Conservation (phyloP, 2,888 invertebrate genomes). For the Stenolophus ochropezus region DNA sequence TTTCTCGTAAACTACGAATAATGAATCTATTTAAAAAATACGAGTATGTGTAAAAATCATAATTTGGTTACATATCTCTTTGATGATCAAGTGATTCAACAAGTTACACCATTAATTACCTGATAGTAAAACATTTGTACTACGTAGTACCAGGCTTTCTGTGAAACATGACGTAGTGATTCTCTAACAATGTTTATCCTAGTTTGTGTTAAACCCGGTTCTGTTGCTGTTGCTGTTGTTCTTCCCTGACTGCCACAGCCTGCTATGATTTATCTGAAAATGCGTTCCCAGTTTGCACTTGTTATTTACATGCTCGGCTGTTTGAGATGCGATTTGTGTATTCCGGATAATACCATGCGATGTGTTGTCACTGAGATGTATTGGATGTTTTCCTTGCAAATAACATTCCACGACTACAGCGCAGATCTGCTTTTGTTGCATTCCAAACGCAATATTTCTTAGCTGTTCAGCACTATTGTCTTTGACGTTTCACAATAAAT, state of each 20-base stretch:
- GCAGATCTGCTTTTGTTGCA: background rate
- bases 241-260: background rate
- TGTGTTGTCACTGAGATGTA: background rate
- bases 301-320: background rate
- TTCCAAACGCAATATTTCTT: background rate
- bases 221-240: background rate
- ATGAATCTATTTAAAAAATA: too few species aligned
- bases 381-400: background rate
- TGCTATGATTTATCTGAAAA: slow-evolving; percentile 20
- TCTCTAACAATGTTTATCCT: background rate
- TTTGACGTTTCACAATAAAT: background rate
- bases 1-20: too few species aligned
- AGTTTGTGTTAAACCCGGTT: background rate
- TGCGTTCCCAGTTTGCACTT: slow-evolving; percentile 18
- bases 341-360: background rate
- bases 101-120: too few species aligned
- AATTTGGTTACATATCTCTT: too few species aligned
- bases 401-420: background rate
- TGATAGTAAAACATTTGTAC: too few species aligned
- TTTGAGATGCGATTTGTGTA: slow-evolving; percentile 24
- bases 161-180: too few species aligned
- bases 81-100: too few species aligned
- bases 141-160: too few species aligned
- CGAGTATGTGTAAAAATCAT: too few species aligned
- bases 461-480: background rate